Conservation (phyloP, 2,888 invertebrate genomes). For the Amiota minor region DNA sequence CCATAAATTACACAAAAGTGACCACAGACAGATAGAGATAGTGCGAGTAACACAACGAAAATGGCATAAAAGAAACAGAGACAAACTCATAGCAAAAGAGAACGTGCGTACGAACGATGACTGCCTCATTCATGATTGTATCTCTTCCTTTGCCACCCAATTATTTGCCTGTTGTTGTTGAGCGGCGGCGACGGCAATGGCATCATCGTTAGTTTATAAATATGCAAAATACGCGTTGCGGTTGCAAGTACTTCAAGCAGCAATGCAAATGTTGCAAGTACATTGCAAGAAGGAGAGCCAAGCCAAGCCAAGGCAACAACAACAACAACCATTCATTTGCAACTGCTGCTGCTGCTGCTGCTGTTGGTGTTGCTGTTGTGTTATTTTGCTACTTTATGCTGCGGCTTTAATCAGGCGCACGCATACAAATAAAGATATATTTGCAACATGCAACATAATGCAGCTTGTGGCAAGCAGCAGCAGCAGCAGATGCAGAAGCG, state of each 20-base stretch:
- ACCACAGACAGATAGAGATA: constrained; percentile 38
- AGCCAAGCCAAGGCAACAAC: too few relatives aligned
- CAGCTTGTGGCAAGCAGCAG: too few relatives aligned
- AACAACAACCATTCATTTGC: constrained; percentile 1
- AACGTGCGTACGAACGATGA: background rate
- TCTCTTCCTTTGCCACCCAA: background rate
- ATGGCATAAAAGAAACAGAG: background rate
- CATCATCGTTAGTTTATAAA: constrained; percentile 45
- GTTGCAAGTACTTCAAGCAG: background rate
- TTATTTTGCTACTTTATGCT: background rate
- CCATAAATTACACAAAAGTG: constrained; percentile 62
- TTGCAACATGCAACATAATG: too few relatives aligned
- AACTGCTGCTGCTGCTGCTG: background rate
- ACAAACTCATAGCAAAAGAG: background rate
- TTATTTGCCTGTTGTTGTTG: too few relatives aligned
- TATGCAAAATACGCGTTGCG: constrained; percentile 52
- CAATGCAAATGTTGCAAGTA: background rate
- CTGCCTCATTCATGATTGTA: background rate
- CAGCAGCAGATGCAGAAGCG: too few relatives aligned
- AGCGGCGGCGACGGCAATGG: too few relatives aligned
- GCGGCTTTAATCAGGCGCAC: background rate
- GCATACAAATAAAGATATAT: too few relatives aligned
- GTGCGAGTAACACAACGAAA: background rate
- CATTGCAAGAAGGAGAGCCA: too few relatives aligned
- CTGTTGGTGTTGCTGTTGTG: background rate